Conservation (phyloP, 30 jellyfish, hydroid and myxozoan species). For the Morbakka virulenta region DNA sequence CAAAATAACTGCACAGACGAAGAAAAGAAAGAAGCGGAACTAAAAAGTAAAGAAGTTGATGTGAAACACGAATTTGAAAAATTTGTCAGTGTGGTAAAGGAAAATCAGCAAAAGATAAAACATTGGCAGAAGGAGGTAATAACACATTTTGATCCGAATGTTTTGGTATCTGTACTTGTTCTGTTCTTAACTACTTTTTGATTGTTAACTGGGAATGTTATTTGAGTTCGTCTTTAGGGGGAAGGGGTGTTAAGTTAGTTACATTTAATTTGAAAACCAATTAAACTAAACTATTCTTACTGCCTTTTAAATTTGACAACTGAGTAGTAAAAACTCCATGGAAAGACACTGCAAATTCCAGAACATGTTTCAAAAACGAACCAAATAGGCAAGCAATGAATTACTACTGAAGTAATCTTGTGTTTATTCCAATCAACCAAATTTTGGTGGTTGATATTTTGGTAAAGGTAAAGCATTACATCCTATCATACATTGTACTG, state of each 20-base stretch:
- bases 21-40: conserved; percentile 69
- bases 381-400: too few relatives aligned
- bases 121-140: conserved; percentile 81
- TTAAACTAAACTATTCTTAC: too few relatives aligned
- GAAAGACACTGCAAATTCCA: too few relatives aligned
- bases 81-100: conserved; percentile 60
- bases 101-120: conserved; percentile 45
- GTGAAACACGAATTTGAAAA: conserved; percentile 79
- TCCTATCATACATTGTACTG: too few relatives aligned
- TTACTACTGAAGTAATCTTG: too few relatives aligned
- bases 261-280: too few relatives aligned
- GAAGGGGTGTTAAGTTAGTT: not conserved
- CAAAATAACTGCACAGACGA: conserved; percentile 54
- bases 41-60: conserved; percentile 80
- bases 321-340: too few relatives aligned
- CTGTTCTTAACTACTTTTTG: not conserved
- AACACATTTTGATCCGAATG: not conserved
- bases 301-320: too few relatives aligned
- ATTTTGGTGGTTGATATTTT: too few relatives aligned
- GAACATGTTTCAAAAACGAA: too few relatives aligned
- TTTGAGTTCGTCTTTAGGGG: not conserved
- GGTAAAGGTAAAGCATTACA: too few relatives aligned
- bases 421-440: too few relatives aligned
- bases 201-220: not conserved
- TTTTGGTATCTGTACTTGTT: not conserved